Conservation (phyloP, 2,797 vertebrate genomes). For the Schizopygopsis malacanthus region DNA sequence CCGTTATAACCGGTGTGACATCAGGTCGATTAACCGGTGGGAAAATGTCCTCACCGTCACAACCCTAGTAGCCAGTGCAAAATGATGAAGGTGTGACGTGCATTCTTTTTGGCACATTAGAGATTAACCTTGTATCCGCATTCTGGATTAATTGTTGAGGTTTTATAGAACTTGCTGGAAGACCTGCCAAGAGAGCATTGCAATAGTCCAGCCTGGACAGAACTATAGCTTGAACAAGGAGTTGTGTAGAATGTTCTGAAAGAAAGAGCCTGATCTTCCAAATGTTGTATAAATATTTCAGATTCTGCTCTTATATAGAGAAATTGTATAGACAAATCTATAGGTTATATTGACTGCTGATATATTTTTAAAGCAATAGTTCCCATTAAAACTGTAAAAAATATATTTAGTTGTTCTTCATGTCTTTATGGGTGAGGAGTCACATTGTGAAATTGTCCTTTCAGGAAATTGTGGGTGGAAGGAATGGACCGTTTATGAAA, state of each 20-base stretch:
- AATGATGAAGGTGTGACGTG: no score
- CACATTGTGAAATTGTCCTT: not conserved
- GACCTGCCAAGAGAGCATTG: no score
- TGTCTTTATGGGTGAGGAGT: not conserved
- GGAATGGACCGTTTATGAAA: slow-evolving; percentile 1
- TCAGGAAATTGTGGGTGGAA: not conserved
- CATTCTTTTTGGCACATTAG: no score
- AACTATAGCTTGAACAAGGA: not conserved
- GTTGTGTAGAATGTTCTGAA: not conserved
- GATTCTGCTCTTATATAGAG: not conserved
- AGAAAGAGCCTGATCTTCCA: no score
- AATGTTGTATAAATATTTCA: not conserved
- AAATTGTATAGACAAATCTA: not conserved
- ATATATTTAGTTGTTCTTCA: not conserved
- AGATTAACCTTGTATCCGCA: no score
- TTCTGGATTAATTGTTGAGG: no score
- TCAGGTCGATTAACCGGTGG: no score
- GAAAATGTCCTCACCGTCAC: no score
- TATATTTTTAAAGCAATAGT: not conserved
- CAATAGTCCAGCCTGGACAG: no score
- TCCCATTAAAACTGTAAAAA: not conserved
- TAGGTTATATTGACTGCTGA: not conserved
- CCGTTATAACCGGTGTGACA: no score
- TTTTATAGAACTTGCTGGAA: no score
- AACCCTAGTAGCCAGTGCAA: no score